phyloP scores from a whole-genome alignment of 2,113 vertebrate species.

The Myotis yumanensis region DNA sequence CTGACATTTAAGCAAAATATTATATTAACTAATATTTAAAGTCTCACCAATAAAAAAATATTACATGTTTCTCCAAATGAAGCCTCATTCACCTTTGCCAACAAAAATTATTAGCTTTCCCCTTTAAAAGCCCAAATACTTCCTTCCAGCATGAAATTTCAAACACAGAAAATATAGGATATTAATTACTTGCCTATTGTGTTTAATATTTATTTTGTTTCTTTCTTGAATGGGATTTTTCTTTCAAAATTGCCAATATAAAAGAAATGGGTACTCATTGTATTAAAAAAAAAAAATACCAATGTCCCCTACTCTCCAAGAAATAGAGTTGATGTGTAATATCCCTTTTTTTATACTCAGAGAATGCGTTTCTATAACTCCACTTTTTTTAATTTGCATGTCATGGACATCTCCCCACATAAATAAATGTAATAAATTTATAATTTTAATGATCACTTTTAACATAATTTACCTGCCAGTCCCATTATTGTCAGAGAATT shows the following conservation, averaged over 20 bases:
- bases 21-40: neutral
- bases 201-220: neutral
- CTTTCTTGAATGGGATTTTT: neutral
- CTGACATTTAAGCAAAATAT: slow-evolving; percentile 39
- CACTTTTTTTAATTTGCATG: neutral
- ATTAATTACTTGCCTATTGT: neutral
- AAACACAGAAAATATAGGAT: neutral
- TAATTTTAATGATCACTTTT: neutral
- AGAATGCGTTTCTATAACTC: neutral
- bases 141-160: neutral
- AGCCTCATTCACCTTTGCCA: neutral
- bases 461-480: neutral
- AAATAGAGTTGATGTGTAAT: neutral
- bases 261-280: neutral
- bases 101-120: neutral
- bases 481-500: neutral
- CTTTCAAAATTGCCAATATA: neutral
- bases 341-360: neutral
- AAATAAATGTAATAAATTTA: neutral
- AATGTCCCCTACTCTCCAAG: neutral
- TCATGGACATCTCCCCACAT: neutral
- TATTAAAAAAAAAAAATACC: neutral
- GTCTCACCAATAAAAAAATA: neutral
- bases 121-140: neutral
- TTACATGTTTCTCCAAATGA: neutral